Evolutionary conservation across 1,140 invertebrate genomes (phyloP), one percentile per base, ranked within the genome.

Genomic region (Drosophila suzukii): DNA sequence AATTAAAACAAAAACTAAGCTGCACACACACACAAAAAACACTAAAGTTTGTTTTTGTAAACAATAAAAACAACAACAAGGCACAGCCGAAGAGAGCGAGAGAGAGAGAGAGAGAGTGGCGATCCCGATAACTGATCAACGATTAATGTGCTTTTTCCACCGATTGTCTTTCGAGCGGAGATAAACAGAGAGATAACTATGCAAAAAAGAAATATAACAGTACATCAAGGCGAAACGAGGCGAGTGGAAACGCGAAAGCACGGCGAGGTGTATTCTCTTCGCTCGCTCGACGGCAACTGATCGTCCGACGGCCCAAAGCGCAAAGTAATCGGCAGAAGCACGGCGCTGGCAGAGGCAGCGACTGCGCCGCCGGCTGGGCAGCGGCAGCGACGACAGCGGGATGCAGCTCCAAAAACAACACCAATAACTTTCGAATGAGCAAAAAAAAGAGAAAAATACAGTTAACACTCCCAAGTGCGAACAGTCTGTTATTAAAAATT

Each of bases 241-340:
- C 47, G 47, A 30, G 47, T 32, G 7, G n/a, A 24, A 2, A 32
- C 27, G 47, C 47, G 47, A 50, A 50, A 15, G 59, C 38, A 34
- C 53, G 50, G 39, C 78, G 61, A 67, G 72, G 62, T 61, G 81
- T 84, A 67, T 43, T 72, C 61, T 85, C 78, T 88, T 85, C 75
- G 79, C 79, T 83, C 83, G 83, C 83, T 88, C 71, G 51, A 76
- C 83, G 75, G 83, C 83, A 76, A 86, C 83, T 88, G 71, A 86
- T 75, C 65, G 65, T 55, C 44, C 44, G 27, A 50, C 27, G 8
- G 27, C 13, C 15, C 20, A 13, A 15, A 32, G 10, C 13, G 47
- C 27, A 3, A 57, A n/a, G 8, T 11, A 32, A 17, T 50, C 49
- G 57, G 47, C 30, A 36, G 32, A 5, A 36, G 57, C 57, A 27